A percentile compares a stretch with the other conserved stretches of the same genome.
phyloP scores from a whole-genome alignment of 2,797 vertebrate genomes.

The Manis crassicaudata region DNA sequence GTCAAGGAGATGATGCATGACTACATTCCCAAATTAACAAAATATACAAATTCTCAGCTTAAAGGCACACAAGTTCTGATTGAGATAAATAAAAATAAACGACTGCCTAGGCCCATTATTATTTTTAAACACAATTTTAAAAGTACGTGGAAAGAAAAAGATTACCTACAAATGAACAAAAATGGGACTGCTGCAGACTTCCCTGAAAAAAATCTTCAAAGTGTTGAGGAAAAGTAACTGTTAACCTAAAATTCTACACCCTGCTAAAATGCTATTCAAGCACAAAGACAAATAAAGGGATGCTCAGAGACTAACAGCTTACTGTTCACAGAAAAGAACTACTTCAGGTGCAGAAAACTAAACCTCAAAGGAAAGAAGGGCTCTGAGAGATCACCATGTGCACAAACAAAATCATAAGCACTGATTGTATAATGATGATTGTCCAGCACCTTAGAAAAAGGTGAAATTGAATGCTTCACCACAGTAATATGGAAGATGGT shows the following conservation, averaged over 20 bases:
- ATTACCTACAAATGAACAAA: constrained; percentile 30
- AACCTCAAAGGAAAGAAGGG: not conserved
- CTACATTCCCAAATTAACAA: not conserved
- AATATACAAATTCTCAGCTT: not conserved
- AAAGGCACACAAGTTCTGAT: not conserved
- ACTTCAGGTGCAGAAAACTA: constrained; percentile 4
- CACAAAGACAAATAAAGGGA: not conserved
- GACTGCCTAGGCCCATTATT: not conserved
- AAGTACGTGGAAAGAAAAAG: constrained; percentile 27
- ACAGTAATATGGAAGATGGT: not conserved
- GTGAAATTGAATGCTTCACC: not conserved
- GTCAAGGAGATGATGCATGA: not conserved
- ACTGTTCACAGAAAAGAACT: not conserved
- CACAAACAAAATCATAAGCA: not conserved
- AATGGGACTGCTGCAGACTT: not conserved
- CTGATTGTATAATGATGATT: not conserved
- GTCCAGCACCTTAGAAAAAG: not conserved
- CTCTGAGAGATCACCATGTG: not conserved
- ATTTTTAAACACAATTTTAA: not conserved
- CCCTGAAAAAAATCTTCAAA: not conserved
- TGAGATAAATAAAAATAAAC: not conserved
- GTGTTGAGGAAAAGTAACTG: not conserved
- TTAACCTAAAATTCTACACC: not conserved
- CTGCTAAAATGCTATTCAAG: not conserved
- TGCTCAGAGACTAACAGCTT: not conserved